Percentiles rank a stretch among this genome's conserved stretches.
Conservation (phyloP, 2,888 invertebrate genomes). For the Drosophila sordidapex region DNA sequence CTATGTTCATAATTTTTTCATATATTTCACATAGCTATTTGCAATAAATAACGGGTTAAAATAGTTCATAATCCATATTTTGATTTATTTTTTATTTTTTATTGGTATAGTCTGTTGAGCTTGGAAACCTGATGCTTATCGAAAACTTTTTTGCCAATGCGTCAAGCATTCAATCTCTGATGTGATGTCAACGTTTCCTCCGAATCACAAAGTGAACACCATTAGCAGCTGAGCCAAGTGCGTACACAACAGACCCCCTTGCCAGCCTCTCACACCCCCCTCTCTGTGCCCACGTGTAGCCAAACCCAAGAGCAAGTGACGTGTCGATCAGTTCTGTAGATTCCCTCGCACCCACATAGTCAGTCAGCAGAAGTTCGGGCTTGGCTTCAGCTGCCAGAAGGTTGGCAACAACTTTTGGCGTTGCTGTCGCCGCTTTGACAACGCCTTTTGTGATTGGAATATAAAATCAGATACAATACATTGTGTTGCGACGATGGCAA, state of each 20-base stretch:
- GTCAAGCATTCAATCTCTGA: slow-evolving; percentile 34
- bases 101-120: not conserved
- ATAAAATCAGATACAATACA: slow-evolving; percentile 69
- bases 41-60: not conserved
- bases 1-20: not conserved
- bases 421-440: slow-evolving; percentile 79
- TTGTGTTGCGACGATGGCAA: slow-evolving; percentile 33
- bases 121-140: slow-evolving; percentile 39
- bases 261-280: too few species aligned
- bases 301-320: slow-evolving; percentile 48
- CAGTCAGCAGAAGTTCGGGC: slow-evolving; percentile 14
- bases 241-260: not conserved
- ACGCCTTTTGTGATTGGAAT: slow-evolving; percentile 80
- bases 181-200: slow-evolving; percentile 53
- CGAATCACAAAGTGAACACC: slow-evolving; percentile 42
- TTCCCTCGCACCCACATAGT: slow-evolving; percentile 39
- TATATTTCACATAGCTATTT: not conserved
- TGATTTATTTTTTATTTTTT: not conserved
- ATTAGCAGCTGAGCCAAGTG: slow-evolving; percentile 58
- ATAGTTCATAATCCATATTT: not conserved
- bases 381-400: slow-evolving; percentile 26
- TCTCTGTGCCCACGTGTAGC: not conserved
- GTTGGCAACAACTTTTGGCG: slow-evolving; percentile 71
- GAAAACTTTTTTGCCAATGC: slow-evolving; percentile 12
- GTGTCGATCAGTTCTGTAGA: slow-evolving; percentile 70